Conservation (phyloP, 1,140 invertebrate species). For the Nasonia vitripennis region DNA sequence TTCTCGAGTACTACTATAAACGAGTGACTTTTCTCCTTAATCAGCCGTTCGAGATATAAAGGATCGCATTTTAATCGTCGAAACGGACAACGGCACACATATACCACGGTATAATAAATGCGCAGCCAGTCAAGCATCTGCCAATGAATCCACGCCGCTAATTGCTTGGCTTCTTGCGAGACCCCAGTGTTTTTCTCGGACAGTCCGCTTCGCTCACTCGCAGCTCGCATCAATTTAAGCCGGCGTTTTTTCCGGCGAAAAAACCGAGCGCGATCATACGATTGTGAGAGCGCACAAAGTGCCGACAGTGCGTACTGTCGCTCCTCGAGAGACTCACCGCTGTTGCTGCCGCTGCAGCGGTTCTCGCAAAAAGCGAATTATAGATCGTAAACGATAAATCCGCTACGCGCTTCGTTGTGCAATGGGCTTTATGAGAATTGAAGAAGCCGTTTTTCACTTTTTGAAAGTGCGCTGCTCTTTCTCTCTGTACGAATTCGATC, state of each 20-base stretch:
- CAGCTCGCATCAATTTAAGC: constrained; percentile 71
- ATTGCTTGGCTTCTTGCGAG: constrained; percentile 20
- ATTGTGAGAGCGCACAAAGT: constrained; percentile 70
- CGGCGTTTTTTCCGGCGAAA: constrained; percentile 66
- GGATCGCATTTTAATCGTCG: neutral
- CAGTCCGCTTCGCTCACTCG: constrained; percentile 56
- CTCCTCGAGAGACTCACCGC: constrained; percentile 55
- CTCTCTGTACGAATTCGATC: neutral
- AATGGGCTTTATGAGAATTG: constrained; percentile 10
- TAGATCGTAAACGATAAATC: constrained; percentile 67
- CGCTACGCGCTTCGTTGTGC: constrained; percentile 34
- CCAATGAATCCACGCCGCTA: constrained; percentile 29
- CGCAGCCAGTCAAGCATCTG: neutral
- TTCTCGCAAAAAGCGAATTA: constrained; percentile 67
- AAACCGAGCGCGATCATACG: constrained; percentile 69
- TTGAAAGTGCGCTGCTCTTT: neutral
- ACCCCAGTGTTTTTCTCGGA: neutral
- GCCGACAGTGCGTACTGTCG: constrained; percentile 66
- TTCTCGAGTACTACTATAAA: too few relatives aligned
- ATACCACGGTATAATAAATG: neutral
- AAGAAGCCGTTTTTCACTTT: constrained; percentile 33
- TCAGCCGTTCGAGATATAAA: neutral
- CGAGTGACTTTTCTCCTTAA: neutral
- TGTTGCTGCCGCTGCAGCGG: constrained; percentile 49
- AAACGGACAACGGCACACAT: too few relatives aligned